Evolutionary conservation across 2,797 vertebrate genomes (phyloP).

Genomic region (Bradypodion pumilum): DNA sequence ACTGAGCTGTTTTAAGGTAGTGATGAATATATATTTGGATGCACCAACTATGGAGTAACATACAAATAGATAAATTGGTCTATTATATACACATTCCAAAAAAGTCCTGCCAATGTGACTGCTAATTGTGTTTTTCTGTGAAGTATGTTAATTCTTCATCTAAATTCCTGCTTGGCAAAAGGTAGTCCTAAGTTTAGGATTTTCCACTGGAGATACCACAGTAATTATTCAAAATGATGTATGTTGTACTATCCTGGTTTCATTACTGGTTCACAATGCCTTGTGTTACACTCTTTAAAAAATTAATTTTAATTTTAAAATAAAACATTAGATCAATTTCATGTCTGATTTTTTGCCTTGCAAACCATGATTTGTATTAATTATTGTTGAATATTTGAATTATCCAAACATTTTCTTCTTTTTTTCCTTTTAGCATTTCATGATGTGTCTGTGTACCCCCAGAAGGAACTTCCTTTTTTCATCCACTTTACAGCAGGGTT

Average conservation of each 20-base stretch:
- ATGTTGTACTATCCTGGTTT: not conserved
- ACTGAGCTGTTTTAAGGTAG: too few relatives aligned
- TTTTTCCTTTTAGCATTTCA: conserved; percentile 87
- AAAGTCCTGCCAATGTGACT: not conserved
- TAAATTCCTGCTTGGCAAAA: not conserved
- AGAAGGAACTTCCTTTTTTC: conserved; percentile 99
- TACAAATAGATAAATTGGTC: not conserved
- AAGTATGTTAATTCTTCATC: not conserved
- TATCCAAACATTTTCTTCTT: conserved; percentile 31
- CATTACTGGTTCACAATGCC: not conserved
- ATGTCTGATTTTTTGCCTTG: not conserved
- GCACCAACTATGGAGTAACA: not conserved
- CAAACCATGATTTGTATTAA: conserved; percentile 2
- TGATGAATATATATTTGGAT: not conserved
- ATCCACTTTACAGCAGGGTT: conserved; percentile 99
- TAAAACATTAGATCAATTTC: not conserved
- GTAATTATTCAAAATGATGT: not conserved
- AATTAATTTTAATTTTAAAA: too few relatives aligned
- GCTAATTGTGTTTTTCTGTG: not conserved
- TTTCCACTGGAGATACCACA: not conserved
- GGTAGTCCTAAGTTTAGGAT: too few relatives aligned
- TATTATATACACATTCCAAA: not conserved
- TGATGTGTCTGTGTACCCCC: conserved; percentile 97
- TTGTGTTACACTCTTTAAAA: not conserved
- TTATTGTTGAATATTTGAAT: not conserved